These are phyloP conservation scores for Elmis aenea DNA, from an alignment of 2,888 invertebrate genomes.

Conservation along the genomic window DNA sequence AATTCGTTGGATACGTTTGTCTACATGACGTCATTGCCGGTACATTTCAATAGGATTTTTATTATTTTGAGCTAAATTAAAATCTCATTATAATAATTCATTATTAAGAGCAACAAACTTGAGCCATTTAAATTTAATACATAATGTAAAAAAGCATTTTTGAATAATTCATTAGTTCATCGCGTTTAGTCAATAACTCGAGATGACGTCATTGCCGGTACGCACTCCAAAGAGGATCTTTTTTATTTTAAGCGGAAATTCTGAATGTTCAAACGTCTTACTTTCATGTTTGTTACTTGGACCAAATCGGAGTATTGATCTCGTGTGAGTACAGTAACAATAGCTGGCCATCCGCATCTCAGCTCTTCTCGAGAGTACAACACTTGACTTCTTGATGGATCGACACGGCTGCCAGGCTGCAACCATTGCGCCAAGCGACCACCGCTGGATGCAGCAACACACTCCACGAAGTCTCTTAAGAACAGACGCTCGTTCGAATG, in stretches of 20 bases:
- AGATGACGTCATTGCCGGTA: not conserved
- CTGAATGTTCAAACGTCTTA: too few relatives aligned
- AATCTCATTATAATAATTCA: too few relatives aligned
- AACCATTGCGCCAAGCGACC: slow-evolving; percentile 93
- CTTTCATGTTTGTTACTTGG: slow-evolving; percentile 78
- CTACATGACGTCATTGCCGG: too few relatives aligned
- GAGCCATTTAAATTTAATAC: not conserved
- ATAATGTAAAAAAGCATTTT: slow-evolving; percentile 1
- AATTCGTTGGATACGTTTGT: not conserved
- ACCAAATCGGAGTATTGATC: slow-evolving; percentile 92
- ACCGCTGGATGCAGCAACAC: slow-evolving; percentile 76
- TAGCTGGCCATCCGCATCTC: slow-evolving; percentile 78
- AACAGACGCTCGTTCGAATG: slow-evolving; percentile 90
- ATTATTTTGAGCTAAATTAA: too few relatives aligned
- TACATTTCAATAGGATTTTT: too few relatives aligned
- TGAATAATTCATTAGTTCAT: not conserved
- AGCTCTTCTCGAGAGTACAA: slow-evolving; percentile 65
- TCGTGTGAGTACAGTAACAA: slow-evolving; percentile 73
- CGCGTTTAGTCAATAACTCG: not conserved
- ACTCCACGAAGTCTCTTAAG: slow-evolving; percentile 85
- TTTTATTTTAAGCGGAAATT: not conserved
- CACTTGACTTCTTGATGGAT: slow-evolving; percentile 82
- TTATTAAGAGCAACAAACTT: not conserved
- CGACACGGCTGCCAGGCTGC: slow-evolving; percentile 87
- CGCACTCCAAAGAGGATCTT: not conserved